Evolutionary conservation across 2,113 vertebrate genomes (phyloP).

Genomic region (Cottus gobio): DNA sequence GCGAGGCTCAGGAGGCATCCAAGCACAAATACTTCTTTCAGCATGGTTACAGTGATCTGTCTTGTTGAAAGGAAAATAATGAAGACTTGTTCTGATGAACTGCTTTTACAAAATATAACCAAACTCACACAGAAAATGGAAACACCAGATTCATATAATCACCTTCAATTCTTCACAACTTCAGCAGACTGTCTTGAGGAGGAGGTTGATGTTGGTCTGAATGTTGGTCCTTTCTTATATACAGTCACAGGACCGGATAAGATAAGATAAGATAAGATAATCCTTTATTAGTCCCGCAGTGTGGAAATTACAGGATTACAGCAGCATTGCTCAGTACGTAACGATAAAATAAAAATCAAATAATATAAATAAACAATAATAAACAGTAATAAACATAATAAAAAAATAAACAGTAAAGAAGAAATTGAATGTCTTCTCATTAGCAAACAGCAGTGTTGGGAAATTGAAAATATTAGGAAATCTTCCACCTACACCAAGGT

Average conservation of each 20-base stretch:
- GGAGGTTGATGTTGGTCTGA: conserved; percentile 7
- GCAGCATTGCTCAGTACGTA: too few relatives aligned
- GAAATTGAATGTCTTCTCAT: conserved; percentile 4
- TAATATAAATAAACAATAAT: too few relatives aligned
- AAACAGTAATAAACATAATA: too few relatives aligned
- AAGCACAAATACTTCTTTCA: conserved; percentile 68
- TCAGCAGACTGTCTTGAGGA: background rate
- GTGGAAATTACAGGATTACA: too few relatives aligned
- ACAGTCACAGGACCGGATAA: background rate
- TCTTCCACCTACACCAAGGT: background rate
- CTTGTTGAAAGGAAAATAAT: conserved; percentile 20
- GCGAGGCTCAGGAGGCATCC: conserved; percentile 67
- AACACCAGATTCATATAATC: background rate
- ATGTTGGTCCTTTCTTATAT: conserved; percentile 46
- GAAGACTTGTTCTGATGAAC: background rate
- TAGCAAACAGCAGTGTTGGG: conserved; percentile 9
- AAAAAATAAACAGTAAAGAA: too few relatives aligned
- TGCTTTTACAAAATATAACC: background rate
- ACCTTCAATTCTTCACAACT: conserved; percentile 34
- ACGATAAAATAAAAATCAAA: too few relatives aligned
- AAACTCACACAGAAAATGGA: background rate
- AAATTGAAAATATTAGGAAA: conserved; percentile 38
- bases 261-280: too few relatives aligned
- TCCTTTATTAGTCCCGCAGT: too few relatives aligned
- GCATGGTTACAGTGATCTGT: conserved; percentile 58